Evolutionary conservation across 2,113 vertebrate genomes (phyloP).

Genomic region (Grallaria varia): DNA sequence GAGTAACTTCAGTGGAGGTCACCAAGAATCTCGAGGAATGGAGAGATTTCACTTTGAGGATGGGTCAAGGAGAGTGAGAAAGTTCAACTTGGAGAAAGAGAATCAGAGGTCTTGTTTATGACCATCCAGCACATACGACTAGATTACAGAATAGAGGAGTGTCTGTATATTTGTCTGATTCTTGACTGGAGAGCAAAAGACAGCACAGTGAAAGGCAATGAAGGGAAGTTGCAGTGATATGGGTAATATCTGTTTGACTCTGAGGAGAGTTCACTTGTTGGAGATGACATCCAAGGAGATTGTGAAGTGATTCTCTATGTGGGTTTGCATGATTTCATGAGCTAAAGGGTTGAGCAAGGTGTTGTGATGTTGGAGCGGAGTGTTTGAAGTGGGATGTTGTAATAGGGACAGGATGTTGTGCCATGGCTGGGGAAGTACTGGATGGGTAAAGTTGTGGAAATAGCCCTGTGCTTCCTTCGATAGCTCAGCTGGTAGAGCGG

Average conservation of each 20-base stretch:
- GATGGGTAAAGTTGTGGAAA: too few species aligned
- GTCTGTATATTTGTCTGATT: background rate
- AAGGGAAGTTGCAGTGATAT: background rate
- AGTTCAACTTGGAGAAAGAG: background rate
- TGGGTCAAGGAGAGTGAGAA: background rate
- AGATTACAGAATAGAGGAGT: too few species aligned
- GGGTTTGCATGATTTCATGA: background rate
- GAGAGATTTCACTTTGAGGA: background rate
- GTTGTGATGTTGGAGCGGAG: background rate
- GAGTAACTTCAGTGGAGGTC: background rate
- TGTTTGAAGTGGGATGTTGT: background rate
- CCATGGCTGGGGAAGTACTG: background rate
- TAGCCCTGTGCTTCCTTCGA: conserved; percentile 74
- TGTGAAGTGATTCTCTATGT: background rate
- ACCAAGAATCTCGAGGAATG: background rate
- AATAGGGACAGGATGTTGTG: background rate
- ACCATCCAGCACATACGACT: background rate
- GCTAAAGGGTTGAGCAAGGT: background rate
- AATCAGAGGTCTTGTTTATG: background rate
- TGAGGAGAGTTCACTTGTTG: background rate
- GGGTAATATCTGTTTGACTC: too few species aligned
- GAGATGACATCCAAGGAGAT: background rate
- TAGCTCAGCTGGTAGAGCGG: conserved; percentile 96
- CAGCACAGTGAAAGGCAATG: background rate
- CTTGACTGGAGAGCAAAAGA: background rate